Evolutionary conservation across 2,888 invertebrate species (phyloP).

Genomic region (Colletes collaris): DNA sequence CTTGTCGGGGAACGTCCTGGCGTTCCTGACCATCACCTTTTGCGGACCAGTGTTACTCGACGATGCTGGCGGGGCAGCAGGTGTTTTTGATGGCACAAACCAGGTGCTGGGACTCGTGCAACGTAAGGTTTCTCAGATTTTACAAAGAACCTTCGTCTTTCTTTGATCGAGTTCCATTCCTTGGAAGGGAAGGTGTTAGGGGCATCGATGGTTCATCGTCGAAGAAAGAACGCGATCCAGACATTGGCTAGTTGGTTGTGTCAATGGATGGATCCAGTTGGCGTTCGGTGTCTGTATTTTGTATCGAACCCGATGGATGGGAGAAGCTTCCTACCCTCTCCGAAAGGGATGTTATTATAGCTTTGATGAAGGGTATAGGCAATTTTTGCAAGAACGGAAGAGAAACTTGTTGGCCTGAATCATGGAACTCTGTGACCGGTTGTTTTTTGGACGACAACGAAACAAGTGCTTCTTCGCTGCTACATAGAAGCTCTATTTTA

Average conservation of each 20-base stretch:
- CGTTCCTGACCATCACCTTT: neutral
- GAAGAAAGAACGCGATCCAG: too few species aligned
- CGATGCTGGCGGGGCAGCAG: neutral
- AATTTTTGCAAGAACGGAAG: too few species aligned
- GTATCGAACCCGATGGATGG: neutral
- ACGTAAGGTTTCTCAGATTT: neutral
- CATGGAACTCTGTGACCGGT: neutral
- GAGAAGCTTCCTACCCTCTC: too few species aligned
- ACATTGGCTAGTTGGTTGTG: too few species aligned
- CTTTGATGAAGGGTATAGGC: too few species aligned
- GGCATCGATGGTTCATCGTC: too few species aligned
- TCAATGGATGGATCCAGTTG: too few species aligned
- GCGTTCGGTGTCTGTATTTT: too few species aligned
- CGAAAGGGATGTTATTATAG: too few species aligned
- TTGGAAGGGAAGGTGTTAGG: neutral
- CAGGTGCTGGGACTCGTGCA: neutral
- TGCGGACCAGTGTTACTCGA: neutral
- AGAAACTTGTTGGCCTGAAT: neutral
- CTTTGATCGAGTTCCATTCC: neutral
- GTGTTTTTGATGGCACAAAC: neutral
- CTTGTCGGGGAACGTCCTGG: neutral
- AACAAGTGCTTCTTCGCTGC: conserved; percentile 49
- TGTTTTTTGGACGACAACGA: conserved; percentile 41
- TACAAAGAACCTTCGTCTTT: neutral
- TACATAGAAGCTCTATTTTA: conserved; percentile 41